phyloP scores from a whole-genome alignment of 2,888 invertebrate species.

The Campoletis raptor region DNA sequence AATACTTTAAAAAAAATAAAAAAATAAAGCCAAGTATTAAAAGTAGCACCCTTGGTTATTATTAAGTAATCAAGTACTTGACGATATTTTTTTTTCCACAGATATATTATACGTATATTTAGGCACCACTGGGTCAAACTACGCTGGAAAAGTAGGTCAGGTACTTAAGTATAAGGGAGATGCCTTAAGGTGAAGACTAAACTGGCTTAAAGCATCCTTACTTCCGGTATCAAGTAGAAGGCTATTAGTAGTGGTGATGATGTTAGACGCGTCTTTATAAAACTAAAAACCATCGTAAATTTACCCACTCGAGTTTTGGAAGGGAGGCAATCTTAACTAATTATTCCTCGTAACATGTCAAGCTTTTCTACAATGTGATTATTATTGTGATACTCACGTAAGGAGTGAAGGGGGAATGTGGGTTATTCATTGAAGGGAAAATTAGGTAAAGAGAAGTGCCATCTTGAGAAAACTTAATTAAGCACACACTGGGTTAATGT shows the following conservation, averaged over 20 bases:
- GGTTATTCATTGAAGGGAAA: not conserved
- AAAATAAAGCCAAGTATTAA: too few relatives aligned
- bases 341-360: constrained; percentile 40
- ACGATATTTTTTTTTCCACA: too few relatives aligned
- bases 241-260: constrained; percentile 40
- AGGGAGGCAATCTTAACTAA: constrained; percentile 40
- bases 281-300: constrained; percentile 58
- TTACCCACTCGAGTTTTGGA: constrained; percentile 9
- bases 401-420: not conserved
- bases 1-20: too few relatives aligned
- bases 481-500: not conserved
- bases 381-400: not conserved
- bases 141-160: constrained; percentile 68
- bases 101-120: too few relatives aligned
- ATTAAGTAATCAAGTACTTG: too few relatives aligned
- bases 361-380: constrained; percentile 39
- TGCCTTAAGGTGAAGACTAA: constrained; percentile 43
- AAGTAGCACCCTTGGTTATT: too few relatives aligned
- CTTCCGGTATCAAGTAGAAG: constrained; percentile 17
- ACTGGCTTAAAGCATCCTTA: constrained; percentile 32
- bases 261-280: constrained; percentile 55
- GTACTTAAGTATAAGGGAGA: constrained; percentile 59
- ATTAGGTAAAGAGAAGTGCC: not conserved
- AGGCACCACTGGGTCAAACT: constrained; percentile 63
- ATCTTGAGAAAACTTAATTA: constrained; percentile 1